phyloP scores from a whole-genome alignment of 53 echinoderm and acorn worm genomes.

The Stichopus horrens region DNA sequence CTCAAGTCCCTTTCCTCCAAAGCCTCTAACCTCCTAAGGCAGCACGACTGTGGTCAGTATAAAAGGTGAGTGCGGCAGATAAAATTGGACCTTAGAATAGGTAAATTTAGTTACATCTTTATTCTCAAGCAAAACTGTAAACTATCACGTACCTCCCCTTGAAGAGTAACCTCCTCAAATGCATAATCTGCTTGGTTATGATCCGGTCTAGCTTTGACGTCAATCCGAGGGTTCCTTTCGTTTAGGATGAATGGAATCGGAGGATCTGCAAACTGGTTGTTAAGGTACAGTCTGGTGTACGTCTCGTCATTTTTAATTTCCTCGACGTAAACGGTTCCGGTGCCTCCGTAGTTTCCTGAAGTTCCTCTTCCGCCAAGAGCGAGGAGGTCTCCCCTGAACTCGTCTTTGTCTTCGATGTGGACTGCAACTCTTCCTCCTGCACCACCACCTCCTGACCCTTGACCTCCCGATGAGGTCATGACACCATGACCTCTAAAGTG shows the following conservation, averaged over 20 bases:
- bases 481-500: conserved; percentile 83
- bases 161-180: conserved; percentile 79
- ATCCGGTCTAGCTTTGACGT: conserved; percentile 57
- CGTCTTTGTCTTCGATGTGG: conserved; percentile 69
- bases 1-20: too few species aligned
- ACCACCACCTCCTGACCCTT: conserved; percentile 64
- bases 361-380: conserved; percentile 73
- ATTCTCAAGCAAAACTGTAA: too few species aligned
- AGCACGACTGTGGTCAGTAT: too few species aligned
- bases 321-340: conserved; percentile 84
- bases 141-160: conserved; percentile 59
- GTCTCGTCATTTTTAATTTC: conserved; percentile 68
- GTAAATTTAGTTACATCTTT: too few species aligned
- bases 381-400: conserved; percentile 74
- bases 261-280: conserved; percentile 69
- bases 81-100: too few species aligned
- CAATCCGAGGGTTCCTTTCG: conserved; percentile 69
- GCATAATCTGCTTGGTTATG: conserved; percentile 78
- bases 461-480: conserved; percentile 71
- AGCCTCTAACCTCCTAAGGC: too few species aligned
- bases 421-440: conserved; percentile 89
- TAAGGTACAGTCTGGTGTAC: conserved; percentile 78
- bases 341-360: conserved; percentile 69
- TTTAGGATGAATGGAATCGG: conserved; percentile 64
- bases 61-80: too few species aligned